Percentiles rank a stretch among this genome's conserved stretches.
These are phyloP conservation scores for Craterocephalus amniculus DNA, from an alignment of 2,797 vertebrate species.

Conservation along the genomic window DNA sequence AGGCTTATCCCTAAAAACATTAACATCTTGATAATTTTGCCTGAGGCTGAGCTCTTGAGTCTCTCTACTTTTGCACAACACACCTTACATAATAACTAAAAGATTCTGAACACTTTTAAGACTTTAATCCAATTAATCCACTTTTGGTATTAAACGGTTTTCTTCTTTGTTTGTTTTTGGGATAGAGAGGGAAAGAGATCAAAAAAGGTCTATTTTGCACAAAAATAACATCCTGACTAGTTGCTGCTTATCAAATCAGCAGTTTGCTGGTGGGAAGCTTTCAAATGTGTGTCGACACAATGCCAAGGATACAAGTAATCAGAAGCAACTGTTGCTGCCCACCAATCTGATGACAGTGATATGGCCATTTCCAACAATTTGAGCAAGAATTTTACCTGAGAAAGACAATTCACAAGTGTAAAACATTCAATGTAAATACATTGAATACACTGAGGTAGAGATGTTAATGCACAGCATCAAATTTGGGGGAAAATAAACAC, in stretches of 20 bases:
- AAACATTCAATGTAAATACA: background rate
- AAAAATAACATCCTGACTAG: background rate
- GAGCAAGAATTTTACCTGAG: background rate
- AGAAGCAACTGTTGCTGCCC: background rate
- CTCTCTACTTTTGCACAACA: conserved; percentile 5
- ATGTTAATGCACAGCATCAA: too few species aligned
- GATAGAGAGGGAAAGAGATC: background rate
- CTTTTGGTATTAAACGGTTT: background rate
- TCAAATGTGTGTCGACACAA: background rate
- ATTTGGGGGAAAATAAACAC: too few species aligned
- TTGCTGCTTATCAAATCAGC: background rate
- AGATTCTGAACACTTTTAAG: conserved; percentile 9
- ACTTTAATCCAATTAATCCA: background rate
- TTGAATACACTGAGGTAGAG: too few species aligned
- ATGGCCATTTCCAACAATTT: background rate
- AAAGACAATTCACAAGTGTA: background rate
- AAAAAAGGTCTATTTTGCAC: background rate
- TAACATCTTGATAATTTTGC: conserved; percentile 2
- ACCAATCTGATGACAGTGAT: background rate
- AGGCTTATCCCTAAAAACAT: background rate
- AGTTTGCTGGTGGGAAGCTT: background rate
- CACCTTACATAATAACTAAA: background rate
- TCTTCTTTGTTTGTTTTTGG: background rate
- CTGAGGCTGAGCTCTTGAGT: background rate
- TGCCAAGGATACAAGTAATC: background rate